phyloP scores from a whole-genome alignment of 2,888 invertebrate species.

The Hemithea aestivaria region DNA sequence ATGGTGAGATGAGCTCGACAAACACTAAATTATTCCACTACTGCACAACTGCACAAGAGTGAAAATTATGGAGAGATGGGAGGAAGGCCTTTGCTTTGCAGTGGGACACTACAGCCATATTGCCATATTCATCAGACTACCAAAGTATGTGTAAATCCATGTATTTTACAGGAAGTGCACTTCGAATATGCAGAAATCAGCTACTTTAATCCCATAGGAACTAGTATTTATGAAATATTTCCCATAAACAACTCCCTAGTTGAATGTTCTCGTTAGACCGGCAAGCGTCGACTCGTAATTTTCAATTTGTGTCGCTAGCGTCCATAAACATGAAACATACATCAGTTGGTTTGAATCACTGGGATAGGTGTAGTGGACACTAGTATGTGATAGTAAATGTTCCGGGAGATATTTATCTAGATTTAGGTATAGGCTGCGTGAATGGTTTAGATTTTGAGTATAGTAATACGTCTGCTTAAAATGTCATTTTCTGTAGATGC shows the following conservation, averaged over 20 bases:
- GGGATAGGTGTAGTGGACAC: slow-evolving; percentile 20
- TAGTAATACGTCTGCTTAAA: background rate
- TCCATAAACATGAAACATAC: slow-evolving; percentile 58
- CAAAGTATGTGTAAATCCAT: no score
- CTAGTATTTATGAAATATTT: slow-evolving; percentile 7
- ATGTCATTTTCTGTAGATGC: no score
- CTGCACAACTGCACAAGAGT: no score
- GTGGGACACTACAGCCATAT: no score
- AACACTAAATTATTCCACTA: no score
- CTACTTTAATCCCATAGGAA: no score
- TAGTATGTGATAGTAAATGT: slow-evolving; percentile 13
- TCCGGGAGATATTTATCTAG: slow-evolving; percentile 11
- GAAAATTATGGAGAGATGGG: no score
- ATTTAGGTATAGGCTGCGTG: slow-evolving; percentile 1
- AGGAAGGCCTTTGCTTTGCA: no score
- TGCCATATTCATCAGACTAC: no score
- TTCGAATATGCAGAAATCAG: no score
- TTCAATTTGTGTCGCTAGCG: slow-evolving; percentile 69
- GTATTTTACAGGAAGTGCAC: no score
- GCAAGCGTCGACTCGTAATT: slow-evolving; percentile 61
- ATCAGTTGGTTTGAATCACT: slow-evolving; percentile 56
- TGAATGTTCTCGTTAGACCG: slow-evolving; percentile 55
- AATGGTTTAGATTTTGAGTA: background rate
- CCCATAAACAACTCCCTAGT: slow-evolving; percentile 43
- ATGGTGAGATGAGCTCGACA: no score